Percentiles rank a stretch among this genome's conserved stretches.
Conservation (phyloP, 2,888 invertebrate genomes). For the Perdita meconis region DNA sequence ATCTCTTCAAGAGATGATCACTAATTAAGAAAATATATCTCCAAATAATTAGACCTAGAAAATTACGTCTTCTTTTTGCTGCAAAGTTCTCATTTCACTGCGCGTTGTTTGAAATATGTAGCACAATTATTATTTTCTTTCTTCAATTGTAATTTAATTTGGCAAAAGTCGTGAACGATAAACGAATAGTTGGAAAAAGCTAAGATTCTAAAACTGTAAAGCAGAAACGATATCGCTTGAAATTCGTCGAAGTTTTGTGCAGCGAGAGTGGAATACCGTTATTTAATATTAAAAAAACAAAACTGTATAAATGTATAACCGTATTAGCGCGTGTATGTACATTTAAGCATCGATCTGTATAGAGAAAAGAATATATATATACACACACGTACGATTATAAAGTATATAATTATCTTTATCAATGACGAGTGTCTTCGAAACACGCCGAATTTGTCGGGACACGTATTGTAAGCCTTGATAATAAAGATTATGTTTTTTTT, state of each 20-base stretch:
- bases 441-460: conserved; percentile 53
- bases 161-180: not conserved
- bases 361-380: conserved; percentile 45
- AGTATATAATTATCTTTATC: conserved; percentile 41
- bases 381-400: conserved; percentile 40
- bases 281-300: conserved; percentile 20
- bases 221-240: not conserved
- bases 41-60: no score
- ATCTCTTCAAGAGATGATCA: no score
- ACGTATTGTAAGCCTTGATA: conserved; percentile 74
- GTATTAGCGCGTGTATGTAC: conserved; percentile 55
- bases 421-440: conserved; percentile 49
- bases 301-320: conserved; percentile 48
- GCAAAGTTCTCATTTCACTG: no score
- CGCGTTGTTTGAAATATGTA: not conserved
- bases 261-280: conserved; percentile 17
- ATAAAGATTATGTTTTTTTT: conserved; percentile 77
- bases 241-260: conserved; percentile 22
- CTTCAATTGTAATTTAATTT: not conserved
- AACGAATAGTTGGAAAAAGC: not conserved
- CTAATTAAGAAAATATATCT: no score
- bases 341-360: conserved; percentile 49
- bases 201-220: not conserved
- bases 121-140: not conserved
- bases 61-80: no score